Base-by-base conservation (phyloP, 1,140 invertebrate species). In the Agraylea sexmaculata region DNA sequence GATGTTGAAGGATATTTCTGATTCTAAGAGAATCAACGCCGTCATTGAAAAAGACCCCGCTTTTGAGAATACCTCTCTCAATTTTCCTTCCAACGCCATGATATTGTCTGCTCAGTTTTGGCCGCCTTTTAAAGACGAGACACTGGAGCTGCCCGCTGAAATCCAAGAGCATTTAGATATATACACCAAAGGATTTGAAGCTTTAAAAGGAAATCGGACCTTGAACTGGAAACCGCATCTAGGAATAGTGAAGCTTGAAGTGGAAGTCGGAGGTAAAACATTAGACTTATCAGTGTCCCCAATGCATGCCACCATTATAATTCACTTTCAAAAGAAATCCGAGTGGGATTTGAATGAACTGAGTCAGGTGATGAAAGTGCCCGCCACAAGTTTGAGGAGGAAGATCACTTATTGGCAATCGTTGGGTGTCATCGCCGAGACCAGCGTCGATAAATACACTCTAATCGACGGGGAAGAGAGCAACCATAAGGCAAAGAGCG, bases 91-190 rank as follows among this genome's bases (percentile, higher is more conserved):
- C 16, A 66, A 65, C 57, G 81, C 87, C 2, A 77, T 96, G 54
- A 91, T 98, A 45, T 64, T 99, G 7, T 98, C 93, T 0, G 87
- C 89, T n/a, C 91, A 98, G 56, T 99, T 97, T 70, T 99, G 95
- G 95, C 94, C 95, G 1, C 75, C 84, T 13, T 90, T 97, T 45
- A 88, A 95, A 57, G 90, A 94, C 57, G 91, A 96, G 64, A 88
- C 82, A 49, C 66, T 98, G 5, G 81, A 90, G 52, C 57, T 98
- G 22, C 91, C 91, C 3, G 68, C 74, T 17, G 67, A 78, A 51
- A 76, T 97, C 21, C 78, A 86, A 53, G 69, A 80, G 43, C 80
- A 87, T 53, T 73, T 97, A 38, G 77, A 87, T 30, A 75, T 75
- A 41, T 99, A 91, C 52, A 93, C 88, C 0, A 89, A 87, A 56